Conservation (phyloP, 2,797 vertebrate species). For the Apogon talboti region DNA sequence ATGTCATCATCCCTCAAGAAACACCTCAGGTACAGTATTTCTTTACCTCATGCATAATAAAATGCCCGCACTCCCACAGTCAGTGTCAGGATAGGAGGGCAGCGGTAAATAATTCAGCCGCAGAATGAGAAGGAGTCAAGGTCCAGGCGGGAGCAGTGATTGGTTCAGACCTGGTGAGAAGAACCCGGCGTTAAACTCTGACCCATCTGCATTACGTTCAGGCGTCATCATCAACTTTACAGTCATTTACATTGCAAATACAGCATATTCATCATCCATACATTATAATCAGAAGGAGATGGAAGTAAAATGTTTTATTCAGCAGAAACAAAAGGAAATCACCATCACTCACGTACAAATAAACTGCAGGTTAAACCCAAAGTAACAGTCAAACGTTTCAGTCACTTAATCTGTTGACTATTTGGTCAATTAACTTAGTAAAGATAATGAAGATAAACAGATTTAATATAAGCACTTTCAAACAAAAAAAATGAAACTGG, state of each 20-base stretch:
- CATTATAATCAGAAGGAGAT: not conserved
- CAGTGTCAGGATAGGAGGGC: conserved; percentile 33
- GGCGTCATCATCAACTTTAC: not conserved
- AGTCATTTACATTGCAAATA: conserved; percentile 25
- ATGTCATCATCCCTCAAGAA: conserved; percentile 24
- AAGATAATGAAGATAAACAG: too few relatives aligned
- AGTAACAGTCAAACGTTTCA: too few relatives aligned
- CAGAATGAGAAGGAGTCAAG: conserved; percentile 47
- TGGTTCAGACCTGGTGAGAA: conserved; percentile 10
- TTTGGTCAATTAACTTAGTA: too few relatives aligned
- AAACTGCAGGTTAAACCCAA: too few relatives aligned
- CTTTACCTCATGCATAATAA: conserved; percentile 65
- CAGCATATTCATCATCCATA: not conserved
- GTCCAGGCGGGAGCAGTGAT: conserved; percentile 31
- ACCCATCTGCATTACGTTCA: conserved; percentile 21
- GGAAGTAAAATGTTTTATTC: not conserved
- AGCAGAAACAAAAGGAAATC: not conserved
- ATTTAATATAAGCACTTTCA: too few relatives aligned
- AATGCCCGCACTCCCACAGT: conserved; percentile 35
- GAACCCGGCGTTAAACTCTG: conserved; percentile 3
- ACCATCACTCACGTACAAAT: too few relatives aligned
- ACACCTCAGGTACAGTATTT: conserved; percentile 19
- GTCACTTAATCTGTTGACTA: too few relatives aligned
- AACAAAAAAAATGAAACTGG: too few relatives aligned
- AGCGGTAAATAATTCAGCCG: conserved; percentile 62